These are phyloP conservation scores for Amaurobius ferox DNA, from an alignment of 2,888 invertebrate genomes.

Conservation along the genomic window DNA sequence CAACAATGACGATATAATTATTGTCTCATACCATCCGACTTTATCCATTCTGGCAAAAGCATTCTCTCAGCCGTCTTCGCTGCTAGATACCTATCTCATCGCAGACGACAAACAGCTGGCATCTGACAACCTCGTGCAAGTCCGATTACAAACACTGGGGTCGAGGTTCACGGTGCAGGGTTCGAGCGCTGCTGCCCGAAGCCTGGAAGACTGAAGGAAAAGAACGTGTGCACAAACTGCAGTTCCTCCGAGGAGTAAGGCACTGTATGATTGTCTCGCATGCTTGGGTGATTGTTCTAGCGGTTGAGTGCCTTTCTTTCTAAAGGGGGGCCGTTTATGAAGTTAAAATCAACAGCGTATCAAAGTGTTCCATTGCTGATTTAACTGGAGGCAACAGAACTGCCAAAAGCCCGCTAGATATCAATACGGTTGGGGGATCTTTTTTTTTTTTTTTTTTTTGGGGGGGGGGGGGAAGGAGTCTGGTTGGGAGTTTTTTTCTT, in stretches of 20 bases:
- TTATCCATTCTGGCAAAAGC: no score
- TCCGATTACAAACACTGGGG: slow-evolving; percentile 12
- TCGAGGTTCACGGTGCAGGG: slow-evolving; percentile 6
- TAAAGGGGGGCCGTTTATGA: neutral
- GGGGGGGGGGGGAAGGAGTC: no score
- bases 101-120: slow-evolving; percentile 5
- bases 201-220: neutral
- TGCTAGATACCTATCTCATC: neutral
- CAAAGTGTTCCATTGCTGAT: neutral
- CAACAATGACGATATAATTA: no score
- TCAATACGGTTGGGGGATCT: no score
- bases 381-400: no score
- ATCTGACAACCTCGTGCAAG: slow-evolving; percentile 6
- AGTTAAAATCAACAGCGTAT: neutral
- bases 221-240: neutral
- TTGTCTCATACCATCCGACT: no score
- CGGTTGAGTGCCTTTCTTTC: neutral
- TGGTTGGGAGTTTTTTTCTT: no score
- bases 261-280: neutral
- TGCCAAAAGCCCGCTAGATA: no score
- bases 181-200: neutral
- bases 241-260: neutral
- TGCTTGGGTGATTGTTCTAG: neutral
- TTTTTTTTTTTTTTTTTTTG: no score
- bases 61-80: no score